phyloP scores from a whole-genome alignment of 2,797 vertebrate species.

The Parotocinclus haroldoi region DNA sequence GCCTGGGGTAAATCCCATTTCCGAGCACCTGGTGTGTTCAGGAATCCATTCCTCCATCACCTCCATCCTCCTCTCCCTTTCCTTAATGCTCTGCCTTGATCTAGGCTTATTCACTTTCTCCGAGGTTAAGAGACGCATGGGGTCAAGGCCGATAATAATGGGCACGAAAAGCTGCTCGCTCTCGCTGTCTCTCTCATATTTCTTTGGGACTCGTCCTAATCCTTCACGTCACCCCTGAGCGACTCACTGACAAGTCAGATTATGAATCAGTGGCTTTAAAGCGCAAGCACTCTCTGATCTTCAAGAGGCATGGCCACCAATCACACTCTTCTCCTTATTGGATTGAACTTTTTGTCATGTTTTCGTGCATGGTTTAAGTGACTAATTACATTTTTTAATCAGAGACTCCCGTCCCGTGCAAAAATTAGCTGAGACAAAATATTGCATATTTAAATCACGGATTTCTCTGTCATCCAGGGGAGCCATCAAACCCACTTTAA shows the following conservation, averaged over 20 bases:
- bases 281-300: slow-evolving; percentile 52
- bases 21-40: slow-evolving; percentile 74
- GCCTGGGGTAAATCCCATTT: slow-evolving; percentile 73
- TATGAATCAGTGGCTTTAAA: slow-evolving; percentile 58
- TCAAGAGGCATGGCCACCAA: slow-evolving; percentile 24
- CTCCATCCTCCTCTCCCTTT: slow-evolving; percentile 22
- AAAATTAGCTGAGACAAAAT: too few relatives aligned
- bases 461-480: too few relatives aligned
- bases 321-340: slow-evolving; percentile 19
- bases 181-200: slow-evolving; percentile 58
- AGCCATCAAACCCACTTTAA: too few relatives aligned
- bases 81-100: slow-evolving; percentile 70
- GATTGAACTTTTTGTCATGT: too few relatives aligned
- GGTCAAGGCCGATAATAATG: slow-evolving; percentile 81
- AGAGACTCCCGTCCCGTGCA: too few relatives aligned
- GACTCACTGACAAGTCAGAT: slow-evolving; percentile 67
- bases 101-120: slow-evolving; percentile 80
- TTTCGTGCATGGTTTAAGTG: too few relatives aligned
- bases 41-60: slow-evolving; percentile 62
- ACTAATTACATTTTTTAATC: too few relatives aligned
- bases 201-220: slow-evolving; percentile 61
- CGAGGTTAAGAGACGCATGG: slow-evolving; percentile 71
- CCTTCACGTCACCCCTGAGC: slow-evolving; percentile 64
- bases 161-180: slow-evolving; percentile 67
- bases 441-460: too few relatives aligned